Evolutionary conservation across 2,888 invertebrate genomes (phyloP), one percentile per base, ranked within the genome.

Genomic region (Archaeoteleia sp.): DNA sequence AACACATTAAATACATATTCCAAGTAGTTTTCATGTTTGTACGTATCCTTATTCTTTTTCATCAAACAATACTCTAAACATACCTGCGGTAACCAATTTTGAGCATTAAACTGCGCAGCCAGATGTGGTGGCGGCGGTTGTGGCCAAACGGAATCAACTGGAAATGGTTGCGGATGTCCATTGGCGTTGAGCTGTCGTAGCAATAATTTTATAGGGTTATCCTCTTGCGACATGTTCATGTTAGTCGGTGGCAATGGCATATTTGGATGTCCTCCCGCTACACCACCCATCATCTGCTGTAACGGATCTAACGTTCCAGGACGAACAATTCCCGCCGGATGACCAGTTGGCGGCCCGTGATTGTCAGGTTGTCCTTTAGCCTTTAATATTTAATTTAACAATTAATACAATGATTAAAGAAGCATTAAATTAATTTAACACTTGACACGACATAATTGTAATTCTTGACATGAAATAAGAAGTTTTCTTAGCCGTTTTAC

Each of bases 181-280:
- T 80, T 83, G 0, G 78, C 74, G 45, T 78, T 81, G 1, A 88
- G 78, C 71, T 88, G 89, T 43, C 88, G 83, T 30, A 89, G 74
- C 70, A 88, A 79, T 65, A 86, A 87, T 68, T 87, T 86, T 12
- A 89, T 87, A 0, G 88, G 86, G 81, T 87, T 87, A 53, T 86
- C 87, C 14, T 87, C 86, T 48, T 78, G 78, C 8, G 58, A 32
- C 5, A 75, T 72, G 49, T 72, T 77, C 32, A 82, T 70, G 45
- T 73, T 79, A 2, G 81, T 66, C 35, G 79, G 81, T n/a, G 79
- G 79, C 49, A 81, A 82, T 67, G 87, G 80, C 13, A 85, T 53
- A 71, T 81, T 84, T 60, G 87, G 87, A 49, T 88, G 81, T 20
- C 34, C 53, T 4, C 27, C 17, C 1, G 30, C 35, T 12, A 39